Base-by-base conservation (phyloP, 2,797 vertebrate species). In the Zalophus californianus region DNA sequence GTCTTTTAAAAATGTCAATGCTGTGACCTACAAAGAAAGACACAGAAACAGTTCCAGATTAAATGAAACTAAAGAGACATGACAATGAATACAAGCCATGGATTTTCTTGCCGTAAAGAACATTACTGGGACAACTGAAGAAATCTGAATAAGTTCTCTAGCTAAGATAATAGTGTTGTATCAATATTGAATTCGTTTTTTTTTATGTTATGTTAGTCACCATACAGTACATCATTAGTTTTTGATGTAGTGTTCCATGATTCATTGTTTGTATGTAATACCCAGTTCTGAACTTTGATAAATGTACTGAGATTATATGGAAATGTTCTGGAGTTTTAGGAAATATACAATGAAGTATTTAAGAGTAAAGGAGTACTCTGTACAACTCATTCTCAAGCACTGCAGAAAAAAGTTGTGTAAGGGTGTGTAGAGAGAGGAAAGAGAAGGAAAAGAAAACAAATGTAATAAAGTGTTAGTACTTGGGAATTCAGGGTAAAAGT, bases 331-430 rank as follows among this genome's bases (percentile, higher is more conserved):
- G 20, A 60, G 48, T 68, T 93, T 95, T 95, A 94, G 91, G 38
- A 96, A 92, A 77, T 90, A 64, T 4, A 87, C 70, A 86, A 92
- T 95, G 56, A 75, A 95, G 8, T 80, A 93, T 38, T 91, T 23
- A 91, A 23, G 16, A 14, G 11, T 78, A 70, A 94, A 64, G 0
- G 32, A 83, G 2, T 82, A 25, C 0, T 56, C 14, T 83, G 7
- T 73, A 32, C 29, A 70, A 8, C 41, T 91, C 91, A 66, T 25
- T 54, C 41, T 52, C 79, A 56, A 52, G 52, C 77, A 41, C 21
- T 64, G 18, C 25, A 85, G 27, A 16, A 66, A 60, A 95, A 90
- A 62, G 13, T 21, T 44, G 38, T 29, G 6, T 87, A 29, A 62
- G n/a, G n/a, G 32, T 73, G 4, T 41, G 0, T 82, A 3, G 64